Evolutionary conservation across 2,888 invertebrate species (phyloP).

Genomic region (Papilio protenor): DNA sequence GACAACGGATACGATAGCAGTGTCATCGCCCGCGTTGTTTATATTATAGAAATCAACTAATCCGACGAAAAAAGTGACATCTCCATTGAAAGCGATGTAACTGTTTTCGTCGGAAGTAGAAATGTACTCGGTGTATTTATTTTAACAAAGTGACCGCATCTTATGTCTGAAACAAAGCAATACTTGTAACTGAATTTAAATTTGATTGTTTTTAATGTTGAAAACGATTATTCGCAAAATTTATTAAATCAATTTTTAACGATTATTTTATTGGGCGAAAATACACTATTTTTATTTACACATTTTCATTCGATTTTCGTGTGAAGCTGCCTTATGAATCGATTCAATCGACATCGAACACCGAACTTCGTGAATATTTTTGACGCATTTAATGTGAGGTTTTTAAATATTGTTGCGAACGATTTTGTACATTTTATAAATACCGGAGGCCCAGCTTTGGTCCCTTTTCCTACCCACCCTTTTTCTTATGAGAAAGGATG

Average conservation of each 20-base stretch:
- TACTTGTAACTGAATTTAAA: slow-evolving; percentile 8
- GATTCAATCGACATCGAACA: slow-evolving; percentile 49
- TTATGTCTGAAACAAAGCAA: slow-evolving; percentile 33
- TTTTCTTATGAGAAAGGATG: too few species aligned
- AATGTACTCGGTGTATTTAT: slow-evolving; percentile 3
- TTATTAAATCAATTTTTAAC: slow-evolving; percentile 9
- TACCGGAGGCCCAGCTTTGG: too few species aligned
- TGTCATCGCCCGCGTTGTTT: background rate
- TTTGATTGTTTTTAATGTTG: slow-evolving; percentile 23
- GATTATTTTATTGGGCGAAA: background rate
- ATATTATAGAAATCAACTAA: background rate
- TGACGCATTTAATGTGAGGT: slow-evolving; percentile 52
- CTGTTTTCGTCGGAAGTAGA: background rate
- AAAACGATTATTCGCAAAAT: background rate
- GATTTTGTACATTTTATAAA: slow-evolving; percentile 42
- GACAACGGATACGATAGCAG: background rate
- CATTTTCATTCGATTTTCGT: slow-evolving; percentile 40
- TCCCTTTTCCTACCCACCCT: too few species aligned
- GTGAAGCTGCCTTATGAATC: slow-evolving; percentile 55
- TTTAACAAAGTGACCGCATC: slow-evolving; percentile 24
- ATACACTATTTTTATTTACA: slow-evolving; percentile 18
- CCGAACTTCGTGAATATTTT: slow-evolving; percentile 54
- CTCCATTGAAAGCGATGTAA: background rate
- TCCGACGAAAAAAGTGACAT: background rate
- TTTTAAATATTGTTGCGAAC: slow-evolving; percentile 45